Conservation (phyloP, 2,113 vertebrate genomes). For the Campylomormyrus tamandua region DNA sequence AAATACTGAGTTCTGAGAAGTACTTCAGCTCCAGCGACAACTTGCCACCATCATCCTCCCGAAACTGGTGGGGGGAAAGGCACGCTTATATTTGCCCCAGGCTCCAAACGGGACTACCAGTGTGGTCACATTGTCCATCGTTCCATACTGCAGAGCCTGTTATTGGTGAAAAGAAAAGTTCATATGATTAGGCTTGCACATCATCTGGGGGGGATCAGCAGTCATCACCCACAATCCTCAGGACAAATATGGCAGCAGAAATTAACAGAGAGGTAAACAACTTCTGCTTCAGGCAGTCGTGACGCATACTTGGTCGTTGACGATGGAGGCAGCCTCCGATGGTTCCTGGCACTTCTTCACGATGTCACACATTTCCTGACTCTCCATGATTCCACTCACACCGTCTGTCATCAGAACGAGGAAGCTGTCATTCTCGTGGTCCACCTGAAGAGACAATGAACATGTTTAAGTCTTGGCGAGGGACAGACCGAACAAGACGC, state of each 20-base stretch:
- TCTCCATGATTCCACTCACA: slow-evolving; percentile 23
- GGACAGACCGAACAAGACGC: neutral
- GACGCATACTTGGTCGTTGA: slow-evolving; percentile 25
- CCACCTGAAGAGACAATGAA: slow-evolving; percentile 4
- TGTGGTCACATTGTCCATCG: slow-evolving; percentile 26
- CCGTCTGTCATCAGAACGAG: slow-evolving; percentile 30
- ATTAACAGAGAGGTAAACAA: neutral
- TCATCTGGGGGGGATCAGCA: neutral
- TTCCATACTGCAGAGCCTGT: slow-evolving; percentile 31
- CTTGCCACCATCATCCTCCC: slow-evolving; percentile 27
- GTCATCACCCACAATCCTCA: neutral
- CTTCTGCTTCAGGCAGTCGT: neutral
- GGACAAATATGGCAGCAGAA: neutral
- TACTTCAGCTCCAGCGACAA: slow-evolving; percentile 17
- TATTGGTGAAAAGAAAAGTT: neutral
- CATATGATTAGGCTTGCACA: neutral
- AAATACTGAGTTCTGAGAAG: too few relatives aligned
- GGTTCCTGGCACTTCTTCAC: slow-evolving; percentile 25
- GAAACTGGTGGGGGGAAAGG: neutral
- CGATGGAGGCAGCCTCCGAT: slow-evolving; percentile 22
- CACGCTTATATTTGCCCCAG: slow-evolving; percentile 28
- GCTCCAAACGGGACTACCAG: slow-evolving; percentile 29
- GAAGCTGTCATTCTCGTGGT: slow-evolving; percentile 26
- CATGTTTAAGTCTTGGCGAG: neutral
- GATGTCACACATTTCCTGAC: slow-evolving; percentile 30